These are phyloP conservation scores for Sciurus niger DNA, from an alignment of 2,113 vertebrate species.

Conservation along the genomic window DNA sequence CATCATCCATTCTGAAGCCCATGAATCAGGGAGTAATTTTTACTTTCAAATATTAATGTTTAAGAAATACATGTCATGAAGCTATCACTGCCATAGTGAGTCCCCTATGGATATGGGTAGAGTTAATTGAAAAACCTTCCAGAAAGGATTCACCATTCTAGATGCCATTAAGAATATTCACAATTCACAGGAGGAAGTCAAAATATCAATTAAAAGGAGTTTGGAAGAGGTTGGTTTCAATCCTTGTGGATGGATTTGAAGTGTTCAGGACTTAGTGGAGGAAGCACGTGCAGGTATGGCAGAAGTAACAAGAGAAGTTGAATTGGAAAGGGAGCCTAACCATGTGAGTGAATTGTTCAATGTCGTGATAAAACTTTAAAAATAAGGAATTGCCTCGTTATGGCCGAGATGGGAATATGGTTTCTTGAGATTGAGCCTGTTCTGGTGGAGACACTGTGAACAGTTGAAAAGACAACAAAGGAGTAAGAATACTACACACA, in stretches of 20 bases:
- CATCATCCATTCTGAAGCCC: too few relatives aligned
- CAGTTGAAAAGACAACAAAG: neutral
- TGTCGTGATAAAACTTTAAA: neutral
- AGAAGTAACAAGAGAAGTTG: neutral
- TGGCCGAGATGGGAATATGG: neutral
- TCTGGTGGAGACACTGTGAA: neutral
- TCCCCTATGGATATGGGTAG: neutral
- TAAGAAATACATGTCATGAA: too few relatives aligned
- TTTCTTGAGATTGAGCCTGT: neutral
- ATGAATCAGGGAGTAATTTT: too few relatives aligned
- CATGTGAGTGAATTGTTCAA: neutral
- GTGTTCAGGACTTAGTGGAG: neutral
- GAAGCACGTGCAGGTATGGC: neutral
- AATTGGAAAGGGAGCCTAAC: neutral
- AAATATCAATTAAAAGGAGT: neutral
- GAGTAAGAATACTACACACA: neutral
- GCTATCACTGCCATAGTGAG: too few relatives aligned
- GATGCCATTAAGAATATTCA: neutral
- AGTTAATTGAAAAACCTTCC: neutral
- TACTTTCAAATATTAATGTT: too few relatives aligned
- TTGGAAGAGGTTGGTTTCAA: too few relatives aligned
- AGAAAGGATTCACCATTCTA: neutral
- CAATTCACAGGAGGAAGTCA: neutral
- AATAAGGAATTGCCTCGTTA: neutral
- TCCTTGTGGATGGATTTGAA: too few relatives aligned